Evolutionary conservation across 2,113 vertebrate genomes (phyloP), one percentile per base, ranked within the genome.

Genomic region (Enhydra lutris): DNA sequence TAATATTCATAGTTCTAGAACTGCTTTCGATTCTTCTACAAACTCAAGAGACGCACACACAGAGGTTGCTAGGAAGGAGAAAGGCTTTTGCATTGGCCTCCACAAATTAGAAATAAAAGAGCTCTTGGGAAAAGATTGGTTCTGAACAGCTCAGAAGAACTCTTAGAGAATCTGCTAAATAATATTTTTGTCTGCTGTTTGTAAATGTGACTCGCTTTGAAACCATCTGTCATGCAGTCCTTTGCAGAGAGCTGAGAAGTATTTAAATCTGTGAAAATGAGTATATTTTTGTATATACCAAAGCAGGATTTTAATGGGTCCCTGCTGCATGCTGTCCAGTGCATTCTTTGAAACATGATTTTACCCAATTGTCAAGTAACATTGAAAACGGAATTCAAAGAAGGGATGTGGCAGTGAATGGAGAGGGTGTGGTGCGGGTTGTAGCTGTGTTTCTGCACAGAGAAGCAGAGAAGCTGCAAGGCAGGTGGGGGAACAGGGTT

Each of bases 161-260:
- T 96, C 94, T 92, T 95, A 4, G 95, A 97, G 97, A 98, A 98
- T 98, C 98, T 98, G 94, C 63, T 98, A 97, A 98, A 97, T 98
- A 98, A 98, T 98, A 99, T 98, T 98, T 99, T 98, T 98, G 98
- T 98, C 98, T 34, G 13, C 97, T 96, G 98, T 98, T 98, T 98
- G 98, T 97, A 97, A 98, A 98, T 91, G 97, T 96, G 94, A 96
- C 97, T 93, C 63, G 61, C 3, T 92, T 98, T 98, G 98, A 97
- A 98, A 97, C 98, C 98, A 99, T 98, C 98, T 99, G 99, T 97
- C 98, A 98, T 87, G 78, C 97, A 97, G 98, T 98, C 97, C 79
- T 98, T 98, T 98, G 93, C 97, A 97, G 98, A 98, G 94, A 98
- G 95, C 96, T 71, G 63, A 96, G 95, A 98, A 97, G 97, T 65